Evolutionary conservation across 2,888 invertebrate genomes (phyloP).

Genomic region (Ectemnius lituratus): DNA sequence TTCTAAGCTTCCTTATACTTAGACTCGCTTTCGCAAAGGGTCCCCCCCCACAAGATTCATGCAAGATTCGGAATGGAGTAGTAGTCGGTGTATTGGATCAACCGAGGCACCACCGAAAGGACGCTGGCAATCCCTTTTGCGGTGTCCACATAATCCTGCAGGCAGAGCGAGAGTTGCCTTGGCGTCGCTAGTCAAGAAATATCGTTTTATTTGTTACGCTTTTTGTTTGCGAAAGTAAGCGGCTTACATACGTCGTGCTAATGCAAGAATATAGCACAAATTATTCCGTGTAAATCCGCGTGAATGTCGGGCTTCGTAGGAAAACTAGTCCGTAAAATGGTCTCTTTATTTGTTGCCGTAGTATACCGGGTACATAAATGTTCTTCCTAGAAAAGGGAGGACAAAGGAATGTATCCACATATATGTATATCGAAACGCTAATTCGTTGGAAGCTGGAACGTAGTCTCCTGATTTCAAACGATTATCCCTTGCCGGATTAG

Average conservation of each 20-base stretch:
- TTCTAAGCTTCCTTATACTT: conserved; percentile 49
- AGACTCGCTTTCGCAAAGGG: conserved; percentile 32
- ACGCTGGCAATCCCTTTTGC: conserved; percentile 26
- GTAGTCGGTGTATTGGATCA: conserved; percentile 47
- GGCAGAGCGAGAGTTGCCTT: too few species aligned
- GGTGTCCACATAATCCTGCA: conserved; percentile 6
- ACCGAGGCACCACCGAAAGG: conserved; percentile 29
- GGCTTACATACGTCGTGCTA: too few species aligned
- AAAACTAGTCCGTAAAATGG: too few species aligned
- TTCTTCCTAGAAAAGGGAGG: too few species aligned
- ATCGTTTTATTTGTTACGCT: conserved; percentile 5
- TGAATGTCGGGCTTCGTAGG: too few species aligned
- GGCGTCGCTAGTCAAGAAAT: neutral
- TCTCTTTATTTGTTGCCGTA: too few species aligned
- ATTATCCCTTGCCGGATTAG: conserved; percentile 24
- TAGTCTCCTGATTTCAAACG: conserved; percentile 14
- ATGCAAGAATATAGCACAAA: too few species aligned
- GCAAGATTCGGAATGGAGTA: conserved; percentile 38
- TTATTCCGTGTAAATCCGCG: too few species aligned
- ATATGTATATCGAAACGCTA: too few species aligned
- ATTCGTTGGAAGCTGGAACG: too few species aligned
- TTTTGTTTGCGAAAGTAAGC: neutral
- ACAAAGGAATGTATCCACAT: too few species aligned
- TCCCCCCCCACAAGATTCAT: conserved; percentile 37
- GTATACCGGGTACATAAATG: too few species aligned